A percentile compares a stretch with the other conserved stretches of the same genome.
These are phyloP conservation scores for Lampris megalopsis DNA, from an alignment of 2,113 vertebrate genomes.

Conservation along the genomic window DNA sequence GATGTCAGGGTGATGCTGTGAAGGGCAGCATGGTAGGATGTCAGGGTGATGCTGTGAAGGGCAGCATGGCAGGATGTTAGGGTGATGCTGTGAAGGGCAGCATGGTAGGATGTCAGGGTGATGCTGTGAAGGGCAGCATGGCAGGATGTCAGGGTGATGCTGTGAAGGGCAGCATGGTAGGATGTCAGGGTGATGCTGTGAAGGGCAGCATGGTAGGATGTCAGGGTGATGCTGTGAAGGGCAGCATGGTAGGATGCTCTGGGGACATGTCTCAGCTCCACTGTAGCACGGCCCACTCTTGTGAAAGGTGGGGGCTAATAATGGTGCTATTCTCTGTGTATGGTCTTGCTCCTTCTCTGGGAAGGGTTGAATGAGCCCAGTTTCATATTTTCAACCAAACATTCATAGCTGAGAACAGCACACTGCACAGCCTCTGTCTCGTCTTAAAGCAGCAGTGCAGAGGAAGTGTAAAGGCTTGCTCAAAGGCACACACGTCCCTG, in stretches of 20 bases:
- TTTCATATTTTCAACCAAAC: no score
- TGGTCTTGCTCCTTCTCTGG: no score
- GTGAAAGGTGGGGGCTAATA: background rate
- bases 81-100: constrained; percentile 40
- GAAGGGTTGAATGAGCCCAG: no score
- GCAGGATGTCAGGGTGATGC: constrained; percentile 40
- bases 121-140: constrained; percentile 34
- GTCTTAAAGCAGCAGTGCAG: no score
- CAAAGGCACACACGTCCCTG: no score
- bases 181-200: constrained; percentile 46
- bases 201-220: constrained; percentile 22
- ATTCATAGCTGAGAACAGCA: no score
- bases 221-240: constrained; percentile 50
- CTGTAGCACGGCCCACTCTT: constrained; percentile 18
- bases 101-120: constrained; percentile 31
- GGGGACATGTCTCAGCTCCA: constrained; percentile 38
- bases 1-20: constrained; percentile 46
- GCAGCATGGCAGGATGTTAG: constrained; percentile 23
- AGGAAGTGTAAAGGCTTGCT: no score
- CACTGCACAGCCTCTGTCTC: no score
- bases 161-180: constrained; percentile 21
- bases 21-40: constrained; percentile 22
- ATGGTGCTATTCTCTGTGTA: no score
- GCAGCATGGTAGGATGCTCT: constrained; percentile 14
- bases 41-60: constrained; percentile 50